Percentiles rank a stretch among this genome's conserved stretches.
Conservation (phyloP, 2,113 vertebrate genomes). For the Columba janthina region DNA sequence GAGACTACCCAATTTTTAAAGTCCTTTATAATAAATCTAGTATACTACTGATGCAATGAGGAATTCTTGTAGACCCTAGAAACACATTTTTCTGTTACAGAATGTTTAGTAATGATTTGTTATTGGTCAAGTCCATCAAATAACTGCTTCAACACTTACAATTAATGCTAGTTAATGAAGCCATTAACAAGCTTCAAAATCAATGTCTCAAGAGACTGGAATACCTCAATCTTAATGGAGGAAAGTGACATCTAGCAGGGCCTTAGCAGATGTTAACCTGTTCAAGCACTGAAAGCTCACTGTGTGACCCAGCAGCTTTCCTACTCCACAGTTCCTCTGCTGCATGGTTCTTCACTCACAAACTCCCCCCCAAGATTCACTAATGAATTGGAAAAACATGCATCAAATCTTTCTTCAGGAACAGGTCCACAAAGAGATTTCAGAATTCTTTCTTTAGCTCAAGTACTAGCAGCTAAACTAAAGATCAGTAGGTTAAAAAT, state of each 20-base stretch:
- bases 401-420: not conserved
- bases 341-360: not conserved
- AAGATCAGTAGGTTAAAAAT: not conserved
- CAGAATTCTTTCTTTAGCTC: not conserved
- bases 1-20: not conserved
- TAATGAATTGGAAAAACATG: not conserved
- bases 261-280: not conserved
- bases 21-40: not conserved
- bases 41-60: not conserved
- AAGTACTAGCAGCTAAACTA: not conserved
- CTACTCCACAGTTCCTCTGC: not conserved
- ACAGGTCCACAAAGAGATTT: not conserved
- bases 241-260: not conserved
- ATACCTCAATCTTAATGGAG: not conserved
- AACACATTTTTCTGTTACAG: not conserved
- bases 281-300: not conserved
- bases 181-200: not conserved
- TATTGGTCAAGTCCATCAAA: not conserved
- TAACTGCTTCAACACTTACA: not conserved
- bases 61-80: not conserved
- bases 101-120: not conserved
- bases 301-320: not conserved
- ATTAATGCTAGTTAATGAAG: not conserved
- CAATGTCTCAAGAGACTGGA: not conserved
- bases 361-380: accelerated